A percentile compares a stretch with the other conserved stretches of the same genome.
Evolutionary conservation across 2,888 invertebrate species (phyloP).

Genomic region (Agriopis leucophaearia): DNA sequence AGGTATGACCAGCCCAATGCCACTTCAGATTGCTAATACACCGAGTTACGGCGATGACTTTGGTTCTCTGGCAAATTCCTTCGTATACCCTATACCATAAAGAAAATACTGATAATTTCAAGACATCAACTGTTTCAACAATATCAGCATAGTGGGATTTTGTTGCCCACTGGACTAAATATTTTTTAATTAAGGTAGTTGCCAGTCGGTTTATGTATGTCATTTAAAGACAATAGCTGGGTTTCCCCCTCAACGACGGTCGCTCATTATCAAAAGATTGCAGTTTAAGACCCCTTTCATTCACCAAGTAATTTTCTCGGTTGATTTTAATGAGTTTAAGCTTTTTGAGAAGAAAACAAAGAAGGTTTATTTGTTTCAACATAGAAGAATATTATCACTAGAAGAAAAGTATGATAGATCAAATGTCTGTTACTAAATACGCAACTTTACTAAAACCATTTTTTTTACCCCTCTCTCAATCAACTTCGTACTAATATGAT

Average conservation of each 20-base stretch:
- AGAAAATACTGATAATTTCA: too few species aligned
- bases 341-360: background rate
- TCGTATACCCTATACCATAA: too few species aligned
- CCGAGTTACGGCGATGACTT: too few species aligned
- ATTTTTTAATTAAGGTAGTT: background rate
- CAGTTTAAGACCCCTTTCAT: constrained; percentile 59
- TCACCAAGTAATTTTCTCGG: constrained; percentile 50
- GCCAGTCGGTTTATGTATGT: constrained; percentile 30
- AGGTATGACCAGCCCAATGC: too few species aligned
- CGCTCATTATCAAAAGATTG: constrained; percentile 57
- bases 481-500: too few species aligned
- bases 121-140: too few species aligned
- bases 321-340: constrained; percentile 51
- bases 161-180: too few species aligned
- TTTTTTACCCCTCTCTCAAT: too few species aligned
- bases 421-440: background rate
- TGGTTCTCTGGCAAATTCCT: too few species aligned
- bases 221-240: constrained; percentile 32
- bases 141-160: too few species aligned
- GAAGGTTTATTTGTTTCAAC: background rate
- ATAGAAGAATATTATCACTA: background rate
- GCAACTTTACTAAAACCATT: too few species aligned
- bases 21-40: too few species aligned
- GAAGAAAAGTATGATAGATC: background rate
- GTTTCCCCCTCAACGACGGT: constrained; percentile 49